Conservation (phyloP, 2,888 invertebrate genomes). For the Trichogramma evanescens region DNA sequence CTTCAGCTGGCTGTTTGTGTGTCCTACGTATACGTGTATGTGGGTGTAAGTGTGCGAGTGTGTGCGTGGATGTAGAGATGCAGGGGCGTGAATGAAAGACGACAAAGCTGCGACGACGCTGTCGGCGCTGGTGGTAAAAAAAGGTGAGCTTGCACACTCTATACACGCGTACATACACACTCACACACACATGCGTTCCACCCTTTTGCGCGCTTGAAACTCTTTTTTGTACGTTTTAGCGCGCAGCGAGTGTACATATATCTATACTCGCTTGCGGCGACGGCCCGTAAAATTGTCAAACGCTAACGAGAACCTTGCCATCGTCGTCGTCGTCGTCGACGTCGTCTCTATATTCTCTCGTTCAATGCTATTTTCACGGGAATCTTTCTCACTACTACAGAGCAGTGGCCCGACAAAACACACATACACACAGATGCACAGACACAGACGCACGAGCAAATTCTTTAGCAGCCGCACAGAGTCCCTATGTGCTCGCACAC, state of each 20-base stretch:
- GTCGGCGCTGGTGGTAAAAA: constrained; percentile 3
- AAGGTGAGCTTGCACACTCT: neutral
- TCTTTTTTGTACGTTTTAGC: neutral
- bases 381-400: neutral
- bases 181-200: neutral
- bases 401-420: too few relatives aligned
- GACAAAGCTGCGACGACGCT: neutral
- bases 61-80: too few relatives aligned
- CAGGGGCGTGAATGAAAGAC: constrained; percentile 10
- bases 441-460: too few relatives aligned
- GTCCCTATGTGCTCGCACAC: neutral
- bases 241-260: neutral
- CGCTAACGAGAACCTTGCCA: constrained; percentile 19
- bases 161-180: too few relatives aligned
- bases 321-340: too few relatives aligned
- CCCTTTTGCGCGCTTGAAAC: neutral
- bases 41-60: too few relatives aligned
- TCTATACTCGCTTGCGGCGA: constrained; percentile 15
- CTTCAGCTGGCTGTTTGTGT: neutral
- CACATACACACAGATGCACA: too few relatives aligned
- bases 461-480: too few relatives aligned
- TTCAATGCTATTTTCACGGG: neutral
- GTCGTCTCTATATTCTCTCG: too few relatives aligned
- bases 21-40: too few relatives aligned
- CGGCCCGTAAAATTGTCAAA: constrained; percentile 24